phyloP scores from a whole-genome alignment of 2,797 vertebrate species.

The Eurystomus glaucurus region DNA sequence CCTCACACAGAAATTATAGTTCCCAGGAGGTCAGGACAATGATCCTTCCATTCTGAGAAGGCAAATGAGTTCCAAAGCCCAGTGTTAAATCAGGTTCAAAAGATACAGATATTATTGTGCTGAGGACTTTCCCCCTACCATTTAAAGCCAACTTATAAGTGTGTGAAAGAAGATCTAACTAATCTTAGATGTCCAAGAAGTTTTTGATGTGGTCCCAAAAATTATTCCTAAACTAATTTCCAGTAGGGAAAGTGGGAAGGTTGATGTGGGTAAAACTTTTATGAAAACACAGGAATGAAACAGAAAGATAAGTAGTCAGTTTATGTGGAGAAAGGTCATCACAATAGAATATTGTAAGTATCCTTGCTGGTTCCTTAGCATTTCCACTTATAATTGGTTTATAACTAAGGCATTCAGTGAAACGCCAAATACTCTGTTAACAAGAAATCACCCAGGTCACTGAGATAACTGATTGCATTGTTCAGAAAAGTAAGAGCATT shows the following conservation, averaged over 20 bases:
- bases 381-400: not conserved
- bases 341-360: not conserved
- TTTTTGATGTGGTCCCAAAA: not conserved
- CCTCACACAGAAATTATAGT: not conserved
- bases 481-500: not conserved
- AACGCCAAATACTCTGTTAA: not conserved
- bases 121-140: not conserved
- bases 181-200: not conserved
- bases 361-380: not conserved
- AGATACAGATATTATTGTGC: not conserved
- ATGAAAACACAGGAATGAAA: not conserved
- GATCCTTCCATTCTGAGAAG: not conserved
- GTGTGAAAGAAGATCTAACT: not conserved
- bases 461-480: not conserved
- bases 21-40: not conserved
- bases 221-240: not conserved
- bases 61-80: not conserved
- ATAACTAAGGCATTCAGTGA: not conserved
- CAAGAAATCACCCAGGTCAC: not conserved
- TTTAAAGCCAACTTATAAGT: not conserved
- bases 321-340: not conserved
- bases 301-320: not conserved
- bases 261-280: not conserved
- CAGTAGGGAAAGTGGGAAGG: not conserved
- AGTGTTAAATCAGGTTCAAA: not conserved